Base-by-base conservation (phyloP, 2,113 vertebrate genomes). In the Eolophus roseicapilla region DNA sequence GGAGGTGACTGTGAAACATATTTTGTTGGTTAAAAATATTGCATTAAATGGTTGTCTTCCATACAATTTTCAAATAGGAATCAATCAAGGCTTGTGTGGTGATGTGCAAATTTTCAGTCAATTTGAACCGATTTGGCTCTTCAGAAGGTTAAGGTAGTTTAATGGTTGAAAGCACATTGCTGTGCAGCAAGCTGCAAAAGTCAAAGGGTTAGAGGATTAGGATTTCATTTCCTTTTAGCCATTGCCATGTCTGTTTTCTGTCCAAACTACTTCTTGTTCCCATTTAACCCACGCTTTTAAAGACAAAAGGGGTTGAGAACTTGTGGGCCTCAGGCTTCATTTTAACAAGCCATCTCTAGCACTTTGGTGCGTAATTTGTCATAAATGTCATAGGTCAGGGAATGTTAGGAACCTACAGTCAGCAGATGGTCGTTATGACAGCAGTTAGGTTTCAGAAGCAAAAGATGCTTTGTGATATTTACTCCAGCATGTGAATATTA, bases 301-400 rank as follows among this genome's bases (percentile, higher is more conserved):
- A 98, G 97, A 98, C 97, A 97, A 98, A 96, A 97, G 95, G 86
- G 95, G 97, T 97, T 96, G 97, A 95, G 94, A 97, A 97, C 96
- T 96, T 93, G 67, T 64, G 46, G 96, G 96, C 95, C 95, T 95
- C 86, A 80, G 95, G 97, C 95, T 98, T 98, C 98, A 98, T 98
- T 99, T 98, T 99, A 99, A 98, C 98, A 99, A 98, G 97, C 98
- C 93, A 88, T 98, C 97, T 96, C 98, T 97, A 98, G 98, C 98
- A 98, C 98, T 99, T 98, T 98, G 96, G 97, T 98, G 97, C 85
- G 91, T 98, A 98, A 98, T 99, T 98, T 99, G 98, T 99, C 98
- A 98, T 98, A 98, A 98, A 98, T 98, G 98, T 98, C 98, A 99
- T 95, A 98, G 98, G 98, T 98, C 98, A 98, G 96, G 91, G 96